Base-by-base conservation (phyloP, 2,888 invertebrate genomes). In the Ethmia dodecea region DNA sequence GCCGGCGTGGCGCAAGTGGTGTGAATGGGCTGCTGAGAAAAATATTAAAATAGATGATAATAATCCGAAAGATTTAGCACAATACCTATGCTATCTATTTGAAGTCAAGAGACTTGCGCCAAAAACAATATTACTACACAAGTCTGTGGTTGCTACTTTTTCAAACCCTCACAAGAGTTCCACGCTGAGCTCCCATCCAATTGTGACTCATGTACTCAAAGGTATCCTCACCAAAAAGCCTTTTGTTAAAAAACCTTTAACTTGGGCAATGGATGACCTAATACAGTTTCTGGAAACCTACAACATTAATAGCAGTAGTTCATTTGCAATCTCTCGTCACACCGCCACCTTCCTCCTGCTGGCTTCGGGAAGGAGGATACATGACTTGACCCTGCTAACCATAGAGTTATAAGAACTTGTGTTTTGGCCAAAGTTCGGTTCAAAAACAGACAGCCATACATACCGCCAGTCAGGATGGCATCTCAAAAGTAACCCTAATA, bases 371-470 rank as follows among this genome's bases (percentile, higher is more conserved):
- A 15, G 50, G 25, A 34, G 52, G 9, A 31, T 54, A 2, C 53
- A 57, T 12, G 52, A 54, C 15, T 36, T 54, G 0, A 53, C 56
- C 0, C 32, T 54, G 0, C 31, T 55, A 1, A 5, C 30, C 2
- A 41, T 49, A 6, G 16, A 22, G 10, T 11, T 10, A 11, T 9
- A 9, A 2, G 8, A 18, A n/a, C n/a, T n/a, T n/a, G n/a, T n/a
- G n/a, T n/a, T n/a, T n/a, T n/a, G n/a, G n/a, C n/a, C n/a, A n/a
- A n/a, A n/a, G n/a, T n/a, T n/a, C n/a, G n/a, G n/a, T n/a, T n/a
- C n/a, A n/a, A n/a, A n/a, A n/a, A n/a, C n/a, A n/a, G n/a, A n/a
- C n/a, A n/a, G n/a, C n/a, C n/a, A n/a, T n/a, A n/a, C n/a, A n/a
- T n/a, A n/a, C n/a, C n/a, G n/a, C n/a, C n/a, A n/a, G n/a, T n/a